These are phyloP conservation scores for Willisornis vidua DNA, from an alignment of 2,113 vertebrate species.

Conservation along the genomic window DNA sequence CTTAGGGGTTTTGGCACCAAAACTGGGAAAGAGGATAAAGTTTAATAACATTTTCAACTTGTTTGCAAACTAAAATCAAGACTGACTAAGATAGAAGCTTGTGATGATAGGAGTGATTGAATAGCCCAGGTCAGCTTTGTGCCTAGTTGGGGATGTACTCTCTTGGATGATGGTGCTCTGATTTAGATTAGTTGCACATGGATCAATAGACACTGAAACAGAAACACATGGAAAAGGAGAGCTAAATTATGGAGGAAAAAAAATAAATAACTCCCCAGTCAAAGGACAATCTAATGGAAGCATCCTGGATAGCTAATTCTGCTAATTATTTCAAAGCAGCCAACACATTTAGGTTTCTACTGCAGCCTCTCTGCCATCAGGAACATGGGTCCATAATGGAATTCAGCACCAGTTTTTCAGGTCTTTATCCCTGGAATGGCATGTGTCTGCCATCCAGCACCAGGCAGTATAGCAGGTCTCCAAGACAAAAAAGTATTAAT, in stretches of 20 bases:
- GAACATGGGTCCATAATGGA: accelerated
- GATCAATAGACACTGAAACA: neutral
- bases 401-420: neutral
- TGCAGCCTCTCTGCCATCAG: neutral
- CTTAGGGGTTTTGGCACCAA: neutral
- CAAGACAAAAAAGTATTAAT: neutral
- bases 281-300: neutral
- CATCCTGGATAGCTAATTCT: neutral
- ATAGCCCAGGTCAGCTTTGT: neutral
- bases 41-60: neutral
- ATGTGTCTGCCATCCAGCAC: neutral
- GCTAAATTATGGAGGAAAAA: neutral
- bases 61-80: neutral
- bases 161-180: neutral
- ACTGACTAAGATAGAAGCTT: neutral
- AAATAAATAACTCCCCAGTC: neutral
- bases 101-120: neutral
- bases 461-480: neutral
- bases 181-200: neutral
- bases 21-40: neutral
- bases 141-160: neutral
- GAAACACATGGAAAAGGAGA: neutral
- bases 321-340: neutral
- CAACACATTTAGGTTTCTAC: neutral
- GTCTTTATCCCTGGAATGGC: neutral